Conservation (phyloP, 1,140 invertebrate genomes). For the Drosophila nigromelanica region DNA sequence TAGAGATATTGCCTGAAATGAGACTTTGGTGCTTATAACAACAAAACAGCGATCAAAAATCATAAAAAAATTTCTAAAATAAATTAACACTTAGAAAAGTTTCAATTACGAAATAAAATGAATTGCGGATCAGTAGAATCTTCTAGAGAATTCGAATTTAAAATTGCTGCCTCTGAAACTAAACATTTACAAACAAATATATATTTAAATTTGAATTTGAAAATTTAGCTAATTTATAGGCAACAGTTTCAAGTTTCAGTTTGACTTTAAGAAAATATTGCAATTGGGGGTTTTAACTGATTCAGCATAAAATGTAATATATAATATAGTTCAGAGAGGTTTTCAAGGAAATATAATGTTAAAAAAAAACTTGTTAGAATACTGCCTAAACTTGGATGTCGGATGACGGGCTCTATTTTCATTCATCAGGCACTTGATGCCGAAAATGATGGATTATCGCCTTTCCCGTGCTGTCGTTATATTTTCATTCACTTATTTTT, state of each 20-base stretch:
- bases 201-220: not conserved
- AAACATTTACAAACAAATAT: not conserved
- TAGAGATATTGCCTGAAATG: not conserved
- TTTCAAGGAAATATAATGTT: not conserved
- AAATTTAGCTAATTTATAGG: too few relatives aligned
- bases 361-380: not conserved
- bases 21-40: slow-evolving; percentile 9
- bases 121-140: too few relatives aligned
- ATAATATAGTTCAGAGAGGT: too few relatives aligned
- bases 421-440: slow-evolving; percentile 39
- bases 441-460: slow-evolving; percentile 72
- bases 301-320: too few relatives aligned
- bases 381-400: slow-evolving; percentile 4
- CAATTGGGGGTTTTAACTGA: too few relatives aligned
- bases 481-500: slow-evolving; percentile 35
- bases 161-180: too few relatives aligned
- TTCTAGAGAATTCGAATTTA: too few relatives aligned
- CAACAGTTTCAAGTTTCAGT: too few relatives aligned
- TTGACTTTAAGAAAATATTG: too few relatives aligned
- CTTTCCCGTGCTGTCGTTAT: slow-evolving; percentile 37
- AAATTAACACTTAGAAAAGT: too few relatives aligned
- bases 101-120: too few relatives aligned
- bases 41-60: not conserved
- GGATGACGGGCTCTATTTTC: slow-evolving; percentile 16
- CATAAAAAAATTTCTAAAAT: not conserved